Evolutionary conservation across 2,888 invertebrate species (phyloP).

Genomic region (Antheraea assamensis): DNA sequence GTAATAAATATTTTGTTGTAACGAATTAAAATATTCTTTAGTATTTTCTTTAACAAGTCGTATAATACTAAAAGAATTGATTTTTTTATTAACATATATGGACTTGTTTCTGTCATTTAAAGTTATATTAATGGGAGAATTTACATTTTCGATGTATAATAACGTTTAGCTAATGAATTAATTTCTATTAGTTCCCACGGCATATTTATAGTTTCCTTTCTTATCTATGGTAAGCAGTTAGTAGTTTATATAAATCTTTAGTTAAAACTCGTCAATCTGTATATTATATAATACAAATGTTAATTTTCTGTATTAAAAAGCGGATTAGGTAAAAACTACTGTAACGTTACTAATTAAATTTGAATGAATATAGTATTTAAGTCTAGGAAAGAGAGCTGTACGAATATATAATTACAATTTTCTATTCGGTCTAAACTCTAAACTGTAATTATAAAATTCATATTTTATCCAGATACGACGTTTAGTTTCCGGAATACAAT

Average conservation of each 20-base stretch:
- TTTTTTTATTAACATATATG: not conserved
- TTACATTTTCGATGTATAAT: not conserved
- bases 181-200: slow-evolving; percentile 10
- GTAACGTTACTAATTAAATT: not conserved
- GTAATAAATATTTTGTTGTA: not conserved
- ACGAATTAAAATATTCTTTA: not conserved
- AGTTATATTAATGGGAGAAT: not conserved
- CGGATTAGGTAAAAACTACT: not conserved
- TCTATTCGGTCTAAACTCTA: not conserved
- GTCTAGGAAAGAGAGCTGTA: not conserved
- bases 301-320: not conserved
- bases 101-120: not conserved
- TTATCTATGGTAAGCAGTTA: not conserved
- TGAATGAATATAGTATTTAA: not conserved
- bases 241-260: not conserved
- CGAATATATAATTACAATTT: not conserved
- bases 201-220: slow-evolving; percentile 2
- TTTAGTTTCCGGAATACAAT: too few species aligned
- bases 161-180: not conserved
- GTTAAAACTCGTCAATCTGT: not conserved
- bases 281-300: not conserved
- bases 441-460: too few species aligned
- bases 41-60: not conserved
- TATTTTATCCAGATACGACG: too few species aligned
- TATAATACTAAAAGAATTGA: not conserved